Evolutionary conservation across 2,888 invertebrate species (phyloP), one percentile per base, ranked within the genome.

Genomic region (Agrilus biguttatus): DNA sequence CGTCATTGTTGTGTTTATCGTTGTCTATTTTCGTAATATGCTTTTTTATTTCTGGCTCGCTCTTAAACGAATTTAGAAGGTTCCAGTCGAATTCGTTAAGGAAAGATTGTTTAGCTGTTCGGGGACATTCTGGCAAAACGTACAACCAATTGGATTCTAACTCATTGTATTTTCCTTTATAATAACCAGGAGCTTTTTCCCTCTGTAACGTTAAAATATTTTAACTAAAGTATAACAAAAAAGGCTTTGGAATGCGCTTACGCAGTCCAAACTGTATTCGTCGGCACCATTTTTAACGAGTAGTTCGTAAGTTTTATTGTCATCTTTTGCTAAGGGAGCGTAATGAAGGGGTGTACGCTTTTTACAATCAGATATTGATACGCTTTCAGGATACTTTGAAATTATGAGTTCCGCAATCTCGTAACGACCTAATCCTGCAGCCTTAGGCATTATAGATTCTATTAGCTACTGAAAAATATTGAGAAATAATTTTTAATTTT

Each of bases 341-440:
- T 88, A 93, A 66, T 93, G 92, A 39, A 93, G 67, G 0, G 93
- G 83, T 1, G 89, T 89, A 51, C 88, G 74, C 17, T 90, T 90
- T 47, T 90, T 86, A 56, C 78, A 78, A 65, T 93, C 92, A 14
- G 74, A 68, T 33, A 78, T 75, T 40, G 76, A 74, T 21, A 83
- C 71, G 2, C 81, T 76, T 58, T 77, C 73, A 5, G 84, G 82
- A 60, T 78, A 81, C 49, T 75, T 71, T 37, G 76, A 74, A 1
- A 83, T 62, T 37, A 90, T 76, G 60, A 81, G 84, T 53, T 83
- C 78, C 17, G 83, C 74, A 43, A 89, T 79, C 48, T 80, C 80
- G 39, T 74, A 71, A 54, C 83, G 78, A 0, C 87, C 88, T 47
- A 90, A 66, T 14, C 90, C 89, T 19, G 85, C 85, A 40, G 90